phyloP scores from a whole-genome alignment of 53 echinoderm and acorn worm species.

The Holothuria leucospilota region DNA sequence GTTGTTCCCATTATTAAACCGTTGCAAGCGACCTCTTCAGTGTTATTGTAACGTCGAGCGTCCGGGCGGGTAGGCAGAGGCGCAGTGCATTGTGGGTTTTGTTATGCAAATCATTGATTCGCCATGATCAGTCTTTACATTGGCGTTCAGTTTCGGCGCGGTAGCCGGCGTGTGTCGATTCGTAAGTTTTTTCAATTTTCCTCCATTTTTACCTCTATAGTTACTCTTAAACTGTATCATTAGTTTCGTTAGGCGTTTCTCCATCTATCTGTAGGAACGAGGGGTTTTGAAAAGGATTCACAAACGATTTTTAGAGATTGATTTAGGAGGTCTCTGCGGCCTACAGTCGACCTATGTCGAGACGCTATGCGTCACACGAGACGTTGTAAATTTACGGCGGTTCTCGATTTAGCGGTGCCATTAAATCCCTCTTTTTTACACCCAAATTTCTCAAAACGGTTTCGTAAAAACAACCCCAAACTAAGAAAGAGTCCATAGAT shows the following conservation, averaged over 20 bases:
- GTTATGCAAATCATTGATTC: constrained; percentile 58
- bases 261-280: background rate
- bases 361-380: constrained; percentile 56
- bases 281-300: background rate
- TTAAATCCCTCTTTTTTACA: background rate
- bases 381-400: constrained; percentile 50
- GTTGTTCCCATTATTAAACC: constrained; percentile 36
- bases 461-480: background rate
- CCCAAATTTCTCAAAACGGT: background rate
- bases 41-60: constrained; percentile 43
- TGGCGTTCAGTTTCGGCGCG: constrained; percentile 64
- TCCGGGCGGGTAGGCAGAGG: constrained; percentile 46
- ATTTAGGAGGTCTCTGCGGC: constrained; percentile 38
- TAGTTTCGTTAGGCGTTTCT: constrained; percentile 15
- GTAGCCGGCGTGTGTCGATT: constrained; percentile 76
- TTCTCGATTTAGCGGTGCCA: constrained; percentile 13
- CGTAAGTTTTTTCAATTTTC: constrained; percentile 58
- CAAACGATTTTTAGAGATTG: constrained; percentile 4
- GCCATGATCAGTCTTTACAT: constrained; percentile 33
- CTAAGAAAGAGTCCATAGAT: background rate
- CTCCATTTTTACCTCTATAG: background rate
- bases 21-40: background rate
- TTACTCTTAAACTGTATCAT: background rate
- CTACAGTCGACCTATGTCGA: constrained; percentile 51
- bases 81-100: constrained; percentile 58